Conservation (phyloP, 2,888 invertebrate species). For the Hirudinaria manillensis region DNA sequence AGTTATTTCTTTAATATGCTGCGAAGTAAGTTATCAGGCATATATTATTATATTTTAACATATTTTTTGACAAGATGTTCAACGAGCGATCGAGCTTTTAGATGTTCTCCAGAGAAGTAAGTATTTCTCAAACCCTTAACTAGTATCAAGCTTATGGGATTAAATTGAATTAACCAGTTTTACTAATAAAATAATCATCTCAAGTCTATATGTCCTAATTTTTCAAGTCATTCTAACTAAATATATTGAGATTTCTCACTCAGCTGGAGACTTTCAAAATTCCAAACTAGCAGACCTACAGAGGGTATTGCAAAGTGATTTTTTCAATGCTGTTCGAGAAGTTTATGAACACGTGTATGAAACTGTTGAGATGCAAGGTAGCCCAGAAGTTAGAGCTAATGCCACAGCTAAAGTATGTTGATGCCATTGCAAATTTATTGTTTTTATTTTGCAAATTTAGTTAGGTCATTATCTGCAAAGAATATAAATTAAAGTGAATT, state of each 20-base stretch:
- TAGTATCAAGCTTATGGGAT: neutral
- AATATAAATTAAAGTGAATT: neutral
- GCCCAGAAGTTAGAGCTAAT: slow-evolving; percentile 87
- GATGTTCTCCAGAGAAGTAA: slow-evolving; percentile 87
- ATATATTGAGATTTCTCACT: too few relatives aligned
- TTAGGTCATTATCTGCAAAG: neutral
- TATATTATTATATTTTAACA: slow-evolving; percentile 38
- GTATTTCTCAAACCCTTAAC: slow-evolving; percentile 40
- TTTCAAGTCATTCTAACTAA: too few relatives aligned
- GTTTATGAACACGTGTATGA: slow-evolving; percentile 99
- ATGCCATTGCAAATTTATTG: neutral
- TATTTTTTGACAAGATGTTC: slow-evolving; percentile 67
- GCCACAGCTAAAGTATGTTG: slow-evolving; percentile 79
- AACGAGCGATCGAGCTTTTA: slow-evolving; percentile 84
- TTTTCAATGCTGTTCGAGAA: slow-evolving; percentile 90
- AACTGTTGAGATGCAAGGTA: slow-evolving; percentile 92
- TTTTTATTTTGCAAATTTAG: neutral
- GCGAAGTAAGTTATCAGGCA: neutral
- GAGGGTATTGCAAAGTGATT: slow-evolving; percentile 94
- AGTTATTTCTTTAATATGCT: neutral
- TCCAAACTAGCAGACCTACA: slow-evolving; percentile 90
- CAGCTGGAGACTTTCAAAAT: slow-evolving; percentile 74
- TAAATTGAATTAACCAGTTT: neutral
- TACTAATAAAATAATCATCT: neutral
- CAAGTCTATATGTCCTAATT: too few relatives aligned